Base-by-base conservation (phyloP, 2,113 vertebrate genomes). In the Nanorana parkeri region DNA sequence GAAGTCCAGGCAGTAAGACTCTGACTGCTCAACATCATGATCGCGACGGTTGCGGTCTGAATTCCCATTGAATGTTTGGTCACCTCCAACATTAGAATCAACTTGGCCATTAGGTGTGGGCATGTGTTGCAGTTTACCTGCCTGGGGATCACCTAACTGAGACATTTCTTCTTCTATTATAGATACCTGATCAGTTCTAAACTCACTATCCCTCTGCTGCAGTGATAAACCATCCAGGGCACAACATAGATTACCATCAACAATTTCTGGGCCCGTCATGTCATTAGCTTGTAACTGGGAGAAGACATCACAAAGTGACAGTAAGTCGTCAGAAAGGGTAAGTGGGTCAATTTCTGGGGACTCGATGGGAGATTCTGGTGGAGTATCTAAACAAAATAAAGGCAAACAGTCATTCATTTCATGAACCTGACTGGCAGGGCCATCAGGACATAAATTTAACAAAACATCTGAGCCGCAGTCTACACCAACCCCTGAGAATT, bases 231-330 rank as follows among this genome's bases (percentile, higher is more conserved):
- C 26, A 63, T 24, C 60, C 15, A 15, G 21, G 8, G 5, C 13
- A 24, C 60, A 24, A 63, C 21, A 28, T 24, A 19, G 52, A 0
- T 56, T 52, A 72, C 17, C 7, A 21, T 72, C 26, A 5, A 23
- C 26, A 5, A 23, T 78, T 68, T 78, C 28, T 6, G 65, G n/a
- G 8, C 10, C 0, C 21, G 8, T 7, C 5, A 68, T 1, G 21
- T 68, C 19, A 24, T 61, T 21, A 8, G 66, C 19, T 76, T 68
- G 63, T 55, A 83, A 60, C 21, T 68, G 10, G 47, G 64, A 17
- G 52, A 83, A 83, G 20, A 68, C 52, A 41, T 83, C 80, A 47
- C 71, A 58, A 36, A 83, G 64, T 13, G 63, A 83, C 2, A 76
- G 21, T 5, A 83, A 32, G 54, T 83, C 80, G n/a, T 67, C 71